Base-by-base conservation (phyloP, 1,140 invertebrate species). In the Anoplophora glabripennis region DNA sequence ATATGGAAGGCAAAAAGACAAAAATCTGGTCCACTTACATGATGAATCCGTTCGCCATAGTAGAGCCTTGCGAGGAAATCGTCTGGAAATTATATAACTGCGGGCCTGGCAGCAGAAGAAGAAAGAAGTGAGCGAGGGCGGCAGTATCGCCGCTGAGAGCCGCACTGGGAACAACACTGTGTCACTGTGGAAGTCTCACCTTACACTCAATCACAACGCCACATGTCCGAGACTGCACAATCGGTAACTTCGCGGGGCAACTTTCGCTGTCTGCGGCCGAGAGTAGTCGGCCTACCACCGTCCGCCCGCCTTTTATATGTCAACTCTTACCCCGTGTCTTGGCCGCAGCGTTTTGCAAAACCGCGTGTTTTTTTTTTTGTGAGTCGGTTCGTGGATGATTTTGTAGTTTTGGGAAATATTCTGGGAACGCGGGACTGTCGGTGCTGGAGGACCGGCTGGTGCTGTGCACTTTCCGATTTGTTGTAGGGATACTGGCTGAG, bases 231-330 rank as follows among this genome's bases (percentile, higher is more conserved):
- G 40, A 53, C 33, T 35, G 45, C 52, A 53, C 21, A 41, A 36
- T 36, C 18, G 15, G 18, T 28, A 14, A 21, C 37, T 52, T 48
- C 46, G 33, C 56, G 54, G 63, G 63, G 59, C 63, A 64, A 64
- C 63, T 64, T 64, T 64, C 63, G 63, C 63, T 57, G 21, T 46
- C 21, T 53, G 58, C 49, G 54, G 55, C 54, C 58, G 53, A 57
- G 46, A 64, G 57, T 64, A 64, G 60, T 53, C 58, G 45, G 57
- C 62, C 53, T 49, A 48, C 38, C 46, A 56, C 53, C 42, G 62
- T 51, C 49, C 46, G 42, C 51, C 58, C 48, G 47, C 47, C 62
- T 64, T 64, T 60, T 64, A 64, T 59, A 62, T 49, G 52, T 51
- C 44, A 42, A 41, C 57, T 59, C 52, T 53, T 53, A 44, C 42